phyloP scores from a whole-genome alignment of 2,888 invertebrate genomes.

The Leptothorax acervorum region DNA sequence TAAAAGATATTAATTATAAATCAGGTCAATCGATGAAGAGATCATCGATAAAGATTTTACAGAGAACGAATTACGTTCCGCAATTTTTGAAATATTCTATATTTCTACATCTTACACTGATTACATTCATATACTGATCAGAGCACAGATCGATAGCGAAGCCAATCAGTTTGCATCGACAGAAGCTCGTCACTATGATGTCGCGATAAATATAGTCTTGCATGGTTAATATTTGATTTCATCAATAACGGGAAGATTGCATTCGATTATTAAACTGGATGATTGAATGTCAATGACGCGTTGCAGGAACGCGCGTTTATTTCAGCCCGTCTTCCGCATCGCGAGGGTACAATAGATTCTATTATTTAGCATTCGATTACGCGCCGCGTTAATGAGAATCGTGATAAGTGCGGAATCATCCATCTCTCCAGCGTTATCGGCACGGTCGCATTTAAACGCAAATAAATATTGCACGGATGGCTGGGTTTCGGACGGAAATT shows the following conservation, averaged over 20 bases:
- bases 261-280: constrained; percentile 4
- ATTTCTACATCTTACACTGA: neutral
- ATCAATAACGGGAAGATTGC: constrained; percentile 9
- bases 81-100: neutral
- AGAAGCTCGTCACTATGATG: neutral
- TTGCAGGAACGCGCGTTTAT: constrained; percentile 22
- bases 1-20: constrained; percentile 3
- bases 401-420: constrained; percentile 40
- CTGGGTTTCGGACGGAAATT: constrained; percentile 34
- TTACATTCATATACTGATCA: neutral
- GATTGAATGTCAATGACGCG: neutral
- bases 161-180: neutral
- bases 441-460: neutral
- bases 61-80: neutral
- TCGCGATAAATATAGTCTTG: constrained; percentile 1
- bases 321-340: neutral
- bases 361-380: constrained; percentile 52
- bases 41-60: neutral
- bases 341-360: constrained; percentile 53
- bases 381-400: constrained; percentile 53
- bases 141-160: neutral
- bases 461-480: constrained; percentile 20
- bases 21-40: neutral
- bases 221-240: neutral
- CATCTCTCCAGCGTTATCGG: constrained; percentile 22